Conservation (phyloP, 2,797 vertebrate species). For the Eulemur mongoz region DNA sequence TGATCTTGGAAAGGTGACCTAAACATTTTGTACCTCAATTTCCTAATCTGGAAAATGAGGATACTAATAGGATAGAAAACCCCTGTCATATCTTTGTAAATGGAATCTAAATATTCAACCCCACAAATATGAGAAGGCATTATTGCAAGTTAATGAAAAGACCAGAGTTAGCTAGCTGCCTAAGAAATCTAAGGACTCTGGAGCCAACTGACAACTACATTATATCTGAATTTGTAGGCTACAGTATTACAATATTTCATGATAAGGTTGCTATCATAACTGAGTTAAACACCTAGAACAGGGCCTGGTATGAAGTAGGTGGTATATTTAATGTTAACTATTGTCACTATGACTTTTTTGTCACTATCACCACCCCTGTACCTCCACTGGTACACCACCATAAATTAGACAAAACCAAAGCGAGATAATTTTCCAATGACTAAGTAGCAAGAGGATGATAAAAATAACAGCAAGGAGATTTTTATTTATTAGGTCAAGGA, state of each 20-base stretch:
- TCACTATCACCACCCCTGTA: not conserved
- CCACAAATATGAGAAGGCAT: not conserved
- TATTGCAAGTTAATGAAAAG: not conserved
- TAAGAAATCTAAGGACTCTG: not conserved
- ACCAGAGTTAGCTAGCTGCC: not conserved
- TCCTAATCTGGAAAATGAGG: not conserved
- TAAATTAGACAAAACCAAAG: not conserved
- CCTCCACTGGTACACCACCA: rapidly evolving
- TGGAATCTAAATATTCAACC: not conserved
- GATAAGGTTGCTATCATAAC: not conserved
- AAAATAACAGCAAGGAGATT: not conserved
- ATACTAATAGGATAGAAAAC: not conserved
- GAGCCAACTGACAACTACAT: not conserved
- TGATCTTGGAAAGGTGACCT: not conserved
- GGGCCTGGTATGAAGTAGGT: not conserved
- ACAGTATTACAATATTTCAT: not conserved
- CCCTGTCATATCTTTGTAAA: not conserved
- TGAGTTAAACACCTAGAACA: not conserved
- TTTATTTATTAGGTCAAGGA: not conserved
- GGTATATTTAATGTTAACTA: no score
- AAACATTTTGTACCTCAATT: not conserved
- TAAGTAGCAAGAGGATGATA: not conserved
- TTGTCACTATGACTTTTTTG: not conserved
- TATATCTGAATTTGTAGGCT: not conserved
- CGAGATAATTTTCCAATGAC: not conserved